A percentile compares a stretch with the other conserved stretches of the same genome.
These are phyloP conservation scores for Pholis gunnellus DNA, from an alignment of 2,113 vertebrate genomes.

Conservation along the genomic window DNA sequence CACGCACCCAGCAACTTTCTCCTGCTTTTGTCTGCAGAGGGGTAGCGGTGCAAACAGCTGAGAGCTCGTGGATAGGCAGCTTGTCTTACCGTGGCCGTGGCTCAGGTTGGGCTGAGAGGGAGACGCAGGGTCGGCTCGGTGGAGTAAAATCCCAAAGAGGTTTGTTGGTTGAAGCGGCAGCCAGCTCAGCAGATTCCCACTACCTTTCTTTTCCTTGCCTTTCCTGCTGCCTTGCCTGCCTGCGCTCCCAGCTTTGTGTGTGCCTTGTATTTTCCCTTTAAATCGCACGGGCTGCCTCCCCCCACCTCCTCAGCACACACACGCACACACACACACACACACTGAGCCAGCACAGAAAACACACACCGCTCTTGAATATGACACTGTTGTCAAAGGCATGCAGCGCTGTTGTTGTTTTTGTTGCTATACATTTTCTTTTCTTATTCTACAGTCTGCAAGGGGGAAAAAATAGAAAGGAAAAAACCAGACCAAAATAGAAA, in stretches of 20 bases:
- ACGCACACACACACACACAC: slow-evolving; percentile 57
- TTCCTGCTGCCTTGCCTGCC: slow-evolving; percentile 57
- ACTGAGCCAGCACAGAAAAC: slow-evolving; percentile 64
- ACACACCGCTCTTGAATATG: slow-evolving; percentile 66
- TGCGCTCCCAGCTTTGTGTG: slow-evolving; percentile 79
- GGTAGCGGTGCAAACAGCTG: slow-evolving; percentile 57
- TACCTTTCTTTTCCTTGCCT: slow-evolving; percentile 45
- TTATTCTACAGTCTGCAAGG: slow-evolving; percentile 47
- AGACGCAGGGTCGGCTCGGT: slow-evolving; percentile 36
- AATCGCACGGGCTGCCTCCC: slow-evolving; percentile 71
- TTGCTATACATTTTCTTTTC: slow-evolving; percentile 22
- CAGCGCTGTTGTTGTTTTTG: slow-evolving; percentile 38
- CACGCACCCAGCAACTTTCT: slow-evolving; percentile 70
- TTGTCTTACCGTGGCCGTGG: slow-evolving; percentile 80
- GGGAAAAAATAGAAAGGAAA: neutral
- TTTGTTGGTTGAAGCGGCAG: slow-evolving; percentile 65
- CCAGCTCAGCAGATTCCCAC: slow-evolving; percentile 83
- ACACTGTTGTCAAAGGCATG: slow-evolving; percentile 70
- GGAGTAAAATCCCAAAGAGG: slow-evolving; percentile 71
- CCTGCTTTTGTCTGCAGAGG: slow-evolving; percentile 74
- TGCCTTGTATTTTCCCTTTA: slow-evolving; percentile 81
- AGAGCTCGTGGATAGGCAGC: slow-evolving; percentile 44
- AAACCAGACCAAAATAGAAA: slow-evolving; percentile 52
- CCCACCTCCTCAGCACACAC: slow-evolving; percentile 66
- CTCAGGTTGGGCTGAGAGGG: slow-evolving; percentile 46